A percentile compares a stretch with the other conserved stretches of the same genome.
Conservation (phyloP, 2,888 invertebrate genomes). For the Zele albiditarsus region DNA sequence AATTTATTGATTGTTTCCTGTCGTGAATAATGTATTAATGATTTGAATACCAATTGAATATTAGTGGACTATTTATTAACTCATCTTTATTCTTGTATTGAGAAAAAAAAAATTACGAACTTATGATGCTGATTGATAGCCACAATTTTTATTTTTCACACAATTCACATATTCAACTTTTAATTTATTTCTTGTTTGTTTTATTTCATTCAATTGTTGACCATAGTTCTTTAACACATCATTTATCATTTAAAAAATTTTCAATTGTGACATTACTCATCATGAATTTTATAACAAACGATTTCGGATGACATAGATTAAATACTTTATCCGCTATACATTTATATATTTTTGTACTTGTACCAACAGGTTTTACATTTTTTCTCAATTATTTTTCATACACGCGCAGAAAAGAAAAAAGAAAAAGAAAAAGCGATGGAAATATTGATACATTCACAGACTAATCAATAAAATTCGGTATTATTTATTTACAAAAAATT, state of each 20-base stretch:
- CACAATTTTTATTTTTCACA: not conserved
- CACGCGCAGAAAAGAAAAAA: not conserved
- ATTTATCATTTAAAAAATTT: not conserved
- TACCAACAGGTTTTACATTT: constrained; percentile 46
- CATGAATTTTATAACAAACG: constrained; percentile 5
- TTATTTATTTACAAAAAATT: constrained; percentile 3
- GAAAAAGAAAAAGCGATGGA: not conserved
- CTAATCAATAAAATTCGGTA: not conserved
- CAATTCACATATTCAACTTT: not conserved
- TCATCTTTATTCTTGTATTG: not conserved
- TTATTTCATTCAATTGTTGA: not conserved
- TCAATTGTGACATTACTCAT: not conserved
- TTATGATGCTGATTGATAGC: not conserved
- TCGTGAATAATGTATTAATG: not conserved
- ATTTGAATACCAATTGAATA: not conserved
- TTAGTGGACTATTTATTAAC: not conserved
- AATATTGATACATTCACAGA: not conserved
- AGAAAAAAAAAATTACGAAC: no score
- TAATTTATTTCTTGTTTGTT: not conserved
- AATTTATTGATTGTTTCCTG: not conserved
- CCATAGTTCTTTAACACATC: not conserved
- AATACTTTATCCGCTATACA: not conserved
- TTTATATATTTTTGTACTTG: constrained; percentile 47
- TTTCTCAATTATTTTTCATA: constrained; percentile 1
- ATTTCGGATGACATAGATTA: constrained; percentile 5